Conservation (phyloP, 2,113 vertebrate species). For the Arenaria interpres region DNA sequence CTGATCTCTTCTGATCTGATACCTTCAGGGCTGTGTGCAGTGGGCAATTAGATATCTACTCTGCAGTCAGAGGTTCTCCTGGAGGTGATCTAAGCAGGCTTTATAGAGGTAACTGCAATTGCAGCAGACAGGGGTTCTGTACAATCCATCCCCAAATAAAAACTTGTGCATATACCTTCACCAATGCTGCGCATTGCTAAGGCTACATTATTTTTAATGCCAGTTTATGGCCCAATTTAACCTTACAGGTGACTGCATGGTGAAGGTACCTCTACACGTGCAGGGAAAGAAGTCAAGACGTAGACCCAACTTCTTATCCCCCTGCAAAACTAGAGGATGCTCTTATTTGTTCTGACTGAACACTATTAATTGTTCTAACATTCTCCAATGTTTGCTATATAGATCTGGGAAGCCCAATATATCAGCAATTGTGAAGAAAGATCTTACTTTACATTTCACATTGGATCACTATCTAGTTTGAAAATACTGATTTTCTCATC, state of each 20-base stretch:
- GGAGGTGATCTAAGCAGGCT: neutral
- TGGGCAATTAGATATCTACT: neutral
- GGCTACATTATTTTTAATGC: neutral
- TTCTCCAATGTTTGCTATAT: neutral
- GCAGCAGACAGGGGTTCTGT: neutral
- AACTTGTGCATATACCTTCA: neutral
- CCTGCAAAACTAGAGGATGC: neutral
- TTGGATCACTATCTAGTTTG: neutral
- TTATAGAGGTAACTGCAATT: neutral
- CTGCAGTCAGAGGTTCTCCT: neutral
- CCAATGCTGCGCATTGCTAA: neutral
- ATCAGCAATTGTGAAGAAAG: neutral
- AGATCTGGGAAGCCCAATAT: neutral
- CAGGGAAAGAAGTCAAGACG: neutral
- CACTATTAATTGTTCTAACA: neutral
- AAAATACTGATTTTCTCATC: neutral
- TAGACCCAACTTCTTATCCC: neutral
- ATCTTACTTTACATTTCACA: neutral
- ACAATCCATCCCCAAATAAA: neutral
- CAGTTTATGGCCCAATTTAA: neutral
- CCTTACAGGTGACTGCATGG: neutral
- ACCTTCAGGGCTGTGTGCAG: neutral
- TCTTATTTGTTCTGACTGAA: neutral
- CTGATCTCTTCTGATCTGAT: neutral
- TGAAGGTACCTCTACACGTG: neutral